Conservation (phyloP, 2,797 vertebrate genomes). For the Sphenodon punctatus region DNA sequence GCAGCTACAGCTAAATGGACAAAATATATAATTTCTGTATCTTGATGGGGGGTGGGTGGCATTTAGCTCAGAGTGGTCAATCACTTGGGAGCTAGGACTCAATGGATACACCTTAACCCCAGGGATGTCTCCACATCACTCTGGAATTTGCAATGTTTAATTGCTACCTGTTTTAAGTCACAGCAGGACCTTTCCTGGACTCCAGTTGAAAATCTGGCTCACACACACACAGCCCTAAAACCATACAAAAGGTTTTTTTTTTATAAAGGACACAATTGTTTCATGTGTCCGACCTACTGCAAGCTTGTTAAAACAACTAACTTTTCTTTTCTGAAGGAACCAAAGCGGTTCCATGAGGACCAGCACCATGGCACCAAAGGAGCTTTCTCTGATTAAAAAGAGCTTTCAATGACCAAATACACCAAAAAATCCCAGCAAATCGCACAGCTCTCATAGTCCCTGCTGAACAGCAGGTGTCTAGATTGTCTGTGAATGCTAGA, state of each 20-base stretch:
- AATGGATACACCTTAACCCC: not conserved
- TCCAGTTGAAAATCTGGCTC: not conserved
- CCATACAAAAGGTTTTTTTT: not conserved
- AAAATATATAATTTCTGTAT: not conserved
- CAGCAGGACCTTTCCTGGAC: not conserved
- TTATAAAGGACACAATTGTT: not conserved
- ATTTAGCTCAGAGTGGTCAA: not conserved
- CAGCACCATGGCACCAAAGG: not conserved
- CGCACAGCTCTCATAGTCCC: not conserved
- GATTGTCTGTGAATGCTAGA: not conserved
- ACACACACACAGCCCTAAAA: not conserved
- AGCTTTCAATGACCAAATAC: not conserved
- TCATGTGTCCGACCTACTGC: not conserved
- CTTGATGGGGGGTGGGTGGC: not conserved
- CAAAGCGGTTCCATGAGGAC: not conserved
- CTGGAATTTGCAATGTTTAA: not conserved
- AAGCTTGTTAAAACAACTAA: not conserved
- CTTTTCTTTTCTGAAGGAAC: not conserved
- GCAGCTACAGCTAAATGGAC: not conserved
- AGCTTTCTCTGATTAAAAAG: not conserved
- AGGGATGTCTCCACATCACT: not conserved
- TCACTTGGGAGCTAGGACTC: not conserved
- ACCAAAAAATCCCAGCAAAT: conserved; percentile 7
- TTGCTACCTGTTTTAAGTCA: not conserved
- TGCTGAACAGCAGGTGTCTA: not conserved